A percentile compares a stretch with the other conserved stretches of the same genome.
These are phyloP conservation scores for Notechis scutatus DNA, from an alignment of 2,113 vertebrate species.

Conservation along the genomic window DNA sequence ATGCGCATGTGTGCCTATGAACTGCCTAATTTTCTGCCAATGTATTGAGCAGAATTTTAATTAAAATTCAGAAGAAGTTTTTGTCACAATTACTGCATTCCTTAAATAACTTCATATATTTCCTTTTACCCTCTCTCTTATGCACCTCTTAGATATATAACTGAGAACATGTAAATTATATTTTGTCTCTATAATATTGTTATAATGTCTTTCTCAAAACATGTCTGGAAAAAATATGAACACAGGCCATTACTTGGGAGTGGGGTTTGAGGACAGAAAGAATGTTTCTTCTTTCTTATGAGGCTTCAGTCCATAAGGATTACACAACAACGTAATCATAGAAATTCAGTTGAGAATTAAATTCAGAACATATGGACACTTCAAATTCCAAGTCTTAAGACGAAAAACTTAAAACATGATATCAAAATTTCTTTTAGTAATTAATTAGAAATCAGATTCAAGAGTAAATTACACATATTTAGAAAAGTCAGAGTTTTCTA, in stretches of 20 bases:
- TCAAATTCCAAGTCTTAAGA: neutral
- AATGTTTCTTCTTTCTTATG: neutral
- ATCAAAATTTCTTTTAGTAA: neutral
- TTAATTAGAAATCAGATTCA: neutral
- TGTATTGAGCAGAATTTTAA: neutral
- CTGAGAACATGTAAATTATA: neutral
- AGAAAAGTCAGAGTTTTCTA: neutral
- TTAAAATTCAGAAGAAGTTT: neutral
- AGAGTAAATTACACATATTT: neutral
- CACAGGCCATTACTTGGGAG: neutral
- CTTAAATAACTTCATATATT: neutral
- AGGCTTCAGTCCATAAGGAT: neutral
- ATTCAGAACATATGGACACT: neutral
- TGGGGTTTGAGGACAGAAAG: neutral
- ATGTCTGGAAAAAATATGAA: neutral
- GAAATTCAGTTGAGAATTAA: neutral
- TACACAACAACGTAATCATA: neutral
- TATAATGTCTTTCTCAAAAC: neutral
- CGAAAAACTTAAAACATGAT: neutral
- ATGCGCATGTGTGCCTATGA: neutral
- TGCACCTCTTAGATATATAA: neutral
- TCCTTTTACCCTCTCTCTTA: neutral
- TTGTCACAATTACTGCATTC: neutral
- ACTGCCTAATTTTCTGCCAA: neutral
- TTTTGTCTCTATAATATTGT: neutral